Evolutionary conservation across 2,888 invertebrate species (phyloP).

Genomic region (Toxonevra muliebris): DNA sequence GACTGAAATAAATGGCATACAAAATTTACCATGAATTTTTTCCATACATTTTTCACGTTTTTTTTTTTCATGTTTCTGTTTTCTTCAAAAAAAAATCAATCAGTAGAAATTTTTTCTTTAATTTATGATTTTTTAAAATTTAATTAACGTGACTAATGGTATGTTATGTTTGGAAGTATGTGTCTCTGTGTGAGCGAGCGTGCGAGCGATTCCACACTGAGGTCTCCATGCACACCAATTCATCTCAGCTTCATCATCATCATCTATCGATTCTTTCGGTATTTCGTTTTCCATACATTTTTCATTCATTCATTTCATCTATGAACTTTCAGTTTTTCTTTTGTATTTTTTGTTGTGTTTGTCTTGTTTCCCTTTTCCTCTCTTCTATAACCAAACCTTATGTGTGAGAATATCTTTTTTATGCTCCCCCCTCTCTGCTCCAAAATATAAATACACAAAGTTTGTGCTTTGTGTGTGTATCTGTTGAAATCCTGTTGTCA

Average conservation of each 20-base stretch:
- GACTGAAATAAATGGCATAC: too few relatives aligned
- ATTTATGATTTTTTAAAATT: conserved; percentile 12
- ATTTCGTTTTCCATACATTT: too few relatives aligned
- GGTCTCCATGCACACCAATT: too few relatives aligned
- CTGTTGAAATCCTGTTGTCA: conserved; percentile 19
- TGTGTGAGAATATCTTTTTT: conserved; percentile 7
- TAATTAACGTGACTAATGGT: too few relatives aligned
- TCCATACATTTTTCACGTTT: neutral
- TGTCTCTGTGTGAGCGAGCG: too few relatives aligned
- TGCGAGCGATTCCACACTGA: too few relatives aligned
- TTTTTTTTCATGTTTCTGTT: neutral
- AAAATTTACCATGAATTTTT: too few relatives aligned
- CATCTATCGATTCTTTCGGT: too few relatives aligned
- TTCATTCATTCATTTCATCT: too few relatives aligned
- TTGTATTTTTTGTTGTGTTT: conserved; percentile 10
- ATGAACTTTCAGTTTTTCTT: neutral
- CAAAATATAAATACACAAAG: conserved; percentile 14
- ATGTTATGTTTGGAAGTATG: too few relatives aligned
- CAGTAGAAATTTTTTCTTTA: neutral
- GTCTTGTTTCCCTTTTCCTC: neutral
- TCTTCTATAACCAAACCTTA: conserved; percentile 4
- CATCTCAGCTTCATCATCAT: too few relatives aligned
- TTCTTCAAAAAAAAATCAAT: neutral
- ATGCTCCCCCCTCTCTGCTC: conserved; percentile 2
- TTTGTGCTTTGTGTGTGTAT: conserved; percentile 23